Conservation (phyloP, 2,113 vertebrate species). For the Caracal caracal region DNA sequence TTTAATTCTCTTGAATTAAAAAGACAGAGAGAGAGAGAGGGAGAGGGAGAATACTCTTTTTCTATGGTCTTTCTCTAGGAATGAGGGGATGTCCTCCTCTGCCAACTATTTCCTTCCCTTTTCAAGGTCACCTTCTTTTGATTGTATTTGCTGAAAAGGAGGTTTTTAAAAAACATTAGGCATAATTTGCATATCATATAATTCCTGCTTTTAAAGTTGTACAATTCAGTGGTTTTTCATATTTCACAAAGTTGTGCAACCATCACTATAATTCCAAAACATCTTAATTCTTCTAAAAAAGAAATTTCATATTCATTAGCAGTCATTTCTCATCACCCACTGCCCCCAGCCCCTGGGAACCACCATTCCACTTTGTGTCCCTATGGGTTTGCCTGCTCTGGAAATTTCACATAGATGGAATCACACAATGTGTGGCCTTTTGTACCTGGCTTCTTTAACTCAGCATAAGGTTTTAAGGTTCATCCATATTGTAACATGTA, state of each 20-base stretch:
- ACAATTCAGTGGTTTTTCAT: background rate
- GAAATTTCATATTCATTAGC: background rate
- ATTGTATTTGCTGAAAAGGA: slow-evolving; percentile 21
- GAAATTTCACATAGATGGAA: background rate
- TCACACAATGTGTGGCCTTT: background rate
- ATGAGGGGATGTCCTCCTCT: background rate
- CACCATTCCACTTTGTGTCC: background rate
- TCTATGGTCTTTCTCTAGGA: background rate
- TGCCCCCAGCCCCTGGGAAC: background rate
- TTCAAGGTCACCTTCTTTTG: background rate
- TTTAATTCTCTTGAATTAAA: slow-evolving; percentile 34
- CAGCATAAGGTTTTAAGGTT: background rate
- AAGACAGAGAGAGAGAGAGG: background rate
- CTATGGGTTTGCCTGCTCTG: background rate
- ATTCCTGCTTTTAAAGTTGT: background rate
- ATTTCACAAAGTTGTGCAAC: background rate
- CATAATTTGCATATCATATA: background rate
- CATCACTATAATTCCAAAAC: background rate
- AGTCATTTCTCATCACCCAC: background rate
- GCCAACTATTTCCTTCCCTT: background rate
- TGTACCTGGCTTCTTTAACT: background rate
- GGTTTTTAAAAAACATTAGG: background rate
- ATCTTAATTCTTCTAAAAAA: background rate
- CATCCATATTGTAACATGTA: background rate
- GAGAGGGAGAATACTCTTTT: background rate